These are phyloP conservation scores for Ahaetulla prasina DNA, from an alignment of 2,113 vertebrate genomes.

Conservation along the genomic window DNA sequence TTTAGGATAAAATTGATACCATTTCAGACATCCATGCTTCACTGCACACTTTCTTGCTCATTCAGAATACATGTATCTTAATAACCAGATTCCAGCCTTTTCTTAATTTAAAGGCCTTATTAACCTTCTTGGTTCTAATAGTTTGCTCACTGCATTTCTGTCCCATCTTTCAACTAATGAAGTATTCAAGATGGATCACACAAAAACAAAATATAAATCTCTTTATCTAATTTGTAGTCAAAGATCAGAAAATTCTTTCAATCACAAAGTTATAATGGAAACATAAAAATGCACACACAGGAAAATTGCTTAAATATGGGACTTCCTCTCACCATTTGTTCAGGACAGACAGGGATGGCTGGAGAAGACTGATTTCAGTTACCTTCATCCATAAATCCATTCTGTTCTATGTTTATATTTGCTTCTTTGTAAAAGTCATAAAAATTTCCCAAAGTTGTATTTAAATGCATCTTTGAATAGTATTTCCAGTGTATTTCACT, in stretches of 20 bases:
- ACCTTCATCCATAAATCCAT: background rate
- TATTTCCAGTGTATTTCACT: background rate
- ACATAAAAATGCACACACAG: background rate
- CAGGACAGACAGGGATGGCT: background rate
- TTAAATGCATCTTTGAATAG: background rate
- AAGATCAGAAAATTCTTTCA: background rate
- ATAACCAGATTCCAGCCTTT: background rate
- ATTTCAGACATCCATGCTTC: background rate
- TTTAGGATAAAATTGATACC: background rate
- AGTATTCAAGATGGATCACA: background rate
- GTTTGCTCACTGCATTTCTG: background rate
- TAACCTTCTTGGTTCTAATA: background rate
- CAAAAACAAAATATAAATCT: background rate
- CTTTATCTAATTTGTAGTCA: background rate
- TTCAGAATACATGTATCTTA: background rate
- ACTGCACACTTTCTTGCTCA: background rate
- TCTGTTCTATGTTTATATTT: background rate
- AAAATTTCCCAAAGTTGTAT: background rate
- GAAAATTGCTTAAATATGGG: background rate
- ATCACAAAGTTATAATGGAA: background rate
- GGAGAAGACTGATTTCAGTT: background rate
- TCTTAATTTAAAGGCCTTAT: conserved; percentile 1
- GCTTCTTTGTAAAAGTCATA: background rate
- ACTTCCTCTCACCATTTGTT: background rate
- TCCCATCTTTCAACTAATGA: background rate